Percentiles rank a stretch among this genome's conserved stretches.
phyloP scores from a whole-genome alignment of 2,113 vertebrate species.

The Hipposideros armiger region DNA sequence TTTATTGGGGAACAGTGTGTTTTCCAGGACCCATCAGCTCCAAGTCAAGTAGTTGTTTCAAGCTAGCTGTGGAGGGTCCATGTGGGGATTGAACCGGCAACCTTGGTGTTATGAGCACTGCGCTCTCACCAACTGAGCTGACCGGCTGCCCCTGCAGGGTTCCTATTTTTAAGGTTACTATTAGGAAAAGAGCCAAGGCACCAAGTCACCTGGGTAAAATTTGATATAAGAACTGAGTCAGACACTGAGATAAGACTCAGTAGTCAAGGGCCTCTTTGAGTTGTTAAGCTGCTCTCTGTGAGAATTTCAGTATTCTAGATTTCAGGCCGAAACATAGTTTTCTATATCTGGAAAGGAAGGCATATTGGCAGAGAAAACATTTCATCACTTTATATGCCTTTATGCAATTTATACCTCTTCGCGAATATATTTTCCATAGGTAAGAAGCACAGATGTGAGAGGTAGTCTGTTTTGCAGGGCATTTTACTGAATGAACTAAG shows the following conservation, averaged over 20 bases:
- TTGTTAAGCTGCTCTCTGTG: constrained; percentile 50
- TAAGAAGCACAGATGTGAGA: constrained; percentile 11
- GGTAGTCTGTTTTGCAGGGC: background rate
- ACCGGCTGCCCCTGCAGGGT: too few species aligned
- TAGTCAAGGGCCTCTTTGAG: constrained; percentile 38
- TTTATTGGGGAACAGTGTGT: too few species aligned
- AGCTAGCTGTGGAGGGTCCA: too few species aligned
- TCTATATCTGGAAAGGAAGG: constrained; percentile 49
- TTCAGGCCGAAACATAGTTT: constrained; percentile 9
- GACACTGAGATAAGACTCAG: background rate
- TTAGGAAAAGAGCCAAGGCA: constrained; percentile 14
- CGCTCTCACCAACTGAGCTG: too few species aligned
- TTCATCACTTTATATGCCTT: background rate
- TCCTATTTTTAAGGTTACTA: constrained; percentile 3
- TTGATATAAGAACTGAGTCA: constrained; percentile 7
- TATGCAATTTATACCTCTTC: background rate
- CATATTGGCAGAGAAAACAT: constrained; percentile 50
- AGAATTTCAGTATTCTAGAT: constrained; percentile 61
- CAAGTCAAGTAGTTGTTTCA: too few species aligned
- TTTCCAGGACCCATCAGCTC: too few species aligned
- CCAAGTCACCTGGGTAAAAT: background rate
- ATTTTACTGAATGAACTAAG: background rate
- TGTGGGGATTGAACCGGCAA: too few species aligned
- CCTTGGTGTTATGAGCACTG: too few species aligned
- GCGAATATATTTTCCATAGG: background rate